Evolutionary conservation across 2,888 invertebrate genomes (phyloP).

Genomic region (Bedellia somnulentella): DNA sequence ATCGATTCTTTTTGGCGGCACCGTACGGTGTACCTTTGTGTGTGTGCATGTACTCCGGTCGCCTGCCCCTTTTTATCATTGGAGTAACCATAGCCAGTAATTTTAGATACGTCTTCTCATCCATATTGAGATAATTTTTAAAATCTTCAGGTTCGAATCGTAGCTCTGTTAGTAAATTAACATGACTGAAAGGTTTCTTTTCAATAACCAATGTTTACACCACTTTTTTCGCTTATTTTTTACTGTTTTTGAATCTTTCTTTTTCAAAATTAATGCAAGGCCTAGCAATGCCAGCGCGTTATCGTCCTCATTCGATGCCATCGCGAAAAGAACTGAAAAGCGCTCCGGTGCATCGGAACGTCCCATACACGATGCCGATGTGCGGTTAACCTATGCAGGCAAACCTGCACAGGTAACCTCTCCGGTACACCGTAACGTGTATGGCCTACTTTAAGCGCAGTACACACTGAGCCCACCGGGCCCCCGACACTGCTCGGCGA

Average conservation of each 20-base stretch:
- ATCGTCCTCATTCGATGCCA: conserved; percentile 12
- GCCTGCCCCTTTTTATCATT: no score
- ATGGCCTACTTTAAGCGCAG: no score
- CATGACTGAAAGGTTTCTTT: conserved; percentile 11
- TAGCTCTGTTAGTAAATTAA: conserved; percentile 10
- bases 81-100: no score
- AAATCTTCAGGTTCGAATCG: conserved; percentile 6
- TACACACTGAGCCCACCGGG: no score
- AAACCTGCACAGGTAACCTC: no score
- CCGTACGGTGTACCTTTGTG: no score
- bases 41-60: conserved; percentile 5
- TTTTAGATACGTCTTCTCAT: conserved; percentile 12
- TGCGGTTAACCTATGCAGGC: conserved; percentile 13
- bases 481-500: no score
- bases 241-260: conserved; percentile 9
- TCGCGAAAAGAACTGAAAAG: conserved; percentile 14
- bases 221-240: no score
- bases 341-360: conserved; percentile 12
- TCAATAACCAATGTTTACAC: conserved; percentile 10
- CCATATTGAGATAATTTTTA: conserved; percentile 10
- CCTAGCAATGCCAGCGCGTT: conserved; percentile 12
- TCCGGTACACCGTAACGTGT: no score
- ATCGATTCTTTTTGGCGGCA: no score
- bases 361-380: no score
- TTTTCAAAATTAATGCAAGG: conserved; percentile 12